These are phyloP conservation scores for Nomada fucata DNA, from an alignment of 2,888 invertebrate genomes.

Conservation along the genomic window DNA sequence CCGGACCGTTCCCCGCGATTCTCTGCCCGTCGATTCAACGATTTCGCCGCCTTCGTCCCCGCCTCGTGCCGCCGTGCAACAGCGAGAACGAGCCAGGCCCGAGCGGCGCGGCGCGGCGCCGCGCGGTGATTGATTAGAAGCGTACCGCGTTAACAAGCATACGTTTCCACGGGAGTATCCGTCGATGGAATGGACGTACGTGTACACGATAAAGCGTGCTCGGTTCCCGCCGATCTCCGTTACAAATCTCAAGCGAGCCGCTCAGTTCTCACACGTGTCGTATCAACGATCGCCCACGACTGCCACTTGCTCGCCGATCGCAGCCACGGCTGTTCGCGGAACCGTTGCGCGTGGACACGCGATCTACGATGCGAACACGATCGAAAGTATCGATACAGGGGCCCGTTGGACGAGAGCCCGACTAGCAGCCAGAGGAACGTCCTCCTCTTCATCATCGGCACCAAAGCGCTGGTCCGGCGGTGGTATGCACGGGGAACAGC, in stretches of 20 bases:
- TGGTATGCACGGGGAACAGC: slow-evolving; percentile 50
- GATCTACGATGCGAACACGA: slow-evolving; percentile 67
- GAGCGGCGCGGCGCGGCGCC: background rate
- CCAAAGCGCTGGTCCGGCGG: slow-evolving; percentile 27
- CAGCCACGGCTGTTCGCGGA: slow-evolving; percentile 47
- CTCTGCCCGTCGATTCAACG: no score
- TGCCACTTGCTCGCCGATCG: slow-evolving; percentile 34
- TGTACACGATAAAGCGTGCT: slow-evolving; percentile 14
- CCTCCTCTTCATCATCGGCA: slow-evolving; percentile 64
- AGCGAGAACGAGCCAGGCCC: background rate
- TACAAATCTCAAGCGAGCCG: slow-evolving; percentile 46
- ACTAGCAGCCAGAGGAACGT: slow-evolving; percentile 45
- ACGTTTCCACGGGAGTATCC: background rate
- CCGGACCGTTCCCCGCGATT: no score
- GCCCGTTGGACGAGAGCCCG: slow-evolving; percentile 24
- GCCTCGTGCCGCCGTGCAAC: background rate
- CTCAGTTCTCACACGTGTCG: slow-evolving; percentile 45
- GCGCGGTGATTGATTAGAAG: slow-evolving; percentile 23
- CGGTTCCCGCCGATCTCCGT: slow-evolving; percentile 6
- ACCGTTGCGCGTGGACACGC: slow-evolving; percentile 67
- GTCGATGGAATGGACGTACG: background rate
- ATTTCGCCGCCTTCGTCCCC: background rate
- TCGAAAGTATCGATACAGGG: slow-evolving; percentile 61
- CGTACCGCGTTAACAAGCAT: slow-evolving; percentile 13
- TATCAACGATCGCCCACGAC: slow-evolving; percentile 51